Base-by-base conservation (phyloP, 2,797 vertebrate species). In the Telmatherina bonti region DNA sequence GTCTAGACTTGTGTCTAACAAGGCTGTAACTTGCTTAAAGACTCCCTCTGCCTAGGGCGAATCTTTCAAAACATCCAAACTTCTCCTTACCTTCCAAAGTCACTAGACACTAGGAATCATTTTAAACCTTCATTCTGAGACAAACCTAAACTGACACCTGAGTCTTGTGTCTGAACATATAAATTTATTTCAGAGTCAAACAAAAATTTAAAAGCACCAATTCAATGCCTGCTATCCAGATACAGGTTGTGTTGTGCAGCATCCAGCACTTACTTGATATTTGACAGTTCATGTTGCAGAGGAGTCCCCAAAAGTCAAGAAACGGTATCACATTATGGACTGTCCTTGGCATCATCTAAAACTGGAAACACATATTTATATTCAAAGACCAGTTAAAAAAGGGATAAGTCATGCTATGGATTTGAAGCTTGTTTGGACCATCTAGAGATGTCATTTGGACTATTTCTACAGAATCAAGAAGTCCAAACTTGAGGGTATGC, bases 121-220 rank as follows among this genome's bases (percentile, higher is more conserved):
- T 51, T 20, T n/a, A 58, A 79, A 15, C 4, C 8, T 16, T 33
- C 1, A 62, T 13, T 67, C 85, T 47, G 7, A 51, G 61, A 62
- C 64, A 81, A 81, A 8, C 64, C 49, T 62, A 27, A 51, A 24
- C 78, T 51, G 63, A 59, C 0, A 5, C 30, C 22, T 57, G 33
- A 49, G 27, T 69, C 58, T 33, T n/a, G 36, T 45, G 26, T 30
- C 41, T 41, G 35, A 80, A 70, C 74, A 58, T n/a, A 71, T 76
- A 18, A 62, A 43, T 26, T 76, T 6, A 31, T 56, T 78, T 74
- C 57, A 76, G 69, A 56, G 38, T 53, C 76, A 31, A 18, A 33
- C 30, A 72, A 24, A 24, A 0, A 36, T 15, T 53, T 29, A 5
- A 68, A 7, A 1, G 15, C 0, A 45, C 22, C 45, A n/a, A 55